Evolutionary conservation across 2,797 vertebrate species (phyloP).

Genomic region (Glyptemys insculpta): DNA sequence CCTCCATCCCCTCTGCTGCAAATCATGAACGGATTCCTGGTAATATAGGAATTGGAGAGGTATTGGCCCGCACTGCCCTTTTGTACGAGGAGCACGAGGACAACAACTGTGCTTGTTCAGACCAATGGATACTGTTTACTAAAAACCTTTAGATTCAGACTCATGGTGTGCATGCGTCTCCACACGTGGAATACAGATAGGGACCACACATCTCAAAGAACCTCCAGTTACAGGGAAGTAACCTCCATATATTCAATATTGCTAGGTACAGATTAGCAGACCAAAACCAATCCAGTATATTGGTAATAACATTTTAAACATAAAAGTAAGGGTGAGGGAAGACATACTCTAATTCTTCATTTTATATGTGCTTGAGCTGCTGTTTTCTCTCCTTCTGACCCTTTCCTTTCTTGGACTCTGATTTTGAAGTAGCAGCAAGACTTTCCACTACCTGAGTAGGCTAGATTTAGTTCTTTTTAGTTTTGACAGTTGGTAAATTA

Average conservation of each 20-base stretch:
- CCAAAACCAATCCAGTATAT: fast-evolving
- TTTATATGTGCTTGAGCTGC: not conserved
- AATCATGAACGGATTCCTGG: not conserved
- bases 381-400: not conserved
- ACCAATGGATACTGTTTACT: not conserved
- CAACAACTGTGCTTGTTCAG: not conserved
- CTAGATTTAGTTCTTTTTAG: slow-evolving; percentile 41
- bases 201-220: not conserved
- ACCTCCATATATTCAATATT: too few species aligned
- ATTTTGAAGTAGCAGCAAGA: slow-evolving; percentile 22
- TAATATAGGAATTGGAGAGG: not conserved
- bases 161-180: not conserved
- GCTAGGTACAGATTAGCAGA: not conserved
- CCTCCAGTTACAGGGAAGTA: not conserved
- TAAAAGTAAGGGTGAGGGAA: slow-evolving; percentile 3
- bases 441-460: slow-evolving; percentile 39
- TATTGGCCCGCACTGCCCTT: not conserved
- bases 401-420: not conserved
- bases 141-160: not conserved
- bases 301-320: not conserved
- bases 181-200: not conserved
- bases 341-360: not conserved
- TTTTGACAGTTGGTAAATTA: slow-evolving; percentile 30
- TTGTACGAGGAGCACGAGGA: not conserved
- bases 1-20: not conserved